Evolutionary conservation across 2,888 invertebrate species (phyloP), one percentile per base, ranked within the genome.

Genomic region (Ypsolopha scabrella): DNA sequence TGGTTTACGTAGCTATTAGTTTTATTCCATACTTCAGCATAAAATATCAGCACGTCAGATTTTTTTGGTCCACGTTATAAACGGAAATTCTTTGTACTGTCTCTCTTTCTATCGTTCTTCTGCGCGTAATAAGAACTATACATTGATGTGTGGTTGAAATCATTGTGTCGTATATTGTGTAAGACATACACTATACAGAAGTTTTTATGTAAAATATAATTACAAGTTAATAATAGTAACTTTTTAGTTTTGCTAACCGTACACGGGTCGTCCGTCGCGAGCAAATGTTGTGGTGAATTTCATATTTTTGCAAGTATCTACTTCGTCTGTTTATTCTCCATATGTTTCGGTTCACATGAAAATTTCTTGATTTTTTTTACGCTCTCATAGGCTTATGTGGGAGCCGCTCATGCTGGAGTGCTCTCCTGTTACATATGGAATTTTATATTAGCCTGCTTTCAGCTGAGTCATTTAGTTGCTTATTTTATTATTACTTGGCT

Each of bases 221-320:
- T n/a, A n/a, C n/a, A 39, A 39, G 1, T n/a, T n/a, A 39, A 39
- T 9, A 35, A 55, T 14, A 34, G 7, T 11, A 24, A 43, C n/a
- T 14, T 52, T 39, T 24, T 48, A 24, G n/a, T 58, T 68, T 61
- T 78, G 68, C 69, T 45, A 50, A 60, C 80, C 45, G 55, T 83
- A 74, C 77, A 49, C 57, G 63, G 60, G 63, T 66, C 69, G 58
- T 71, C 65, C 75, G 78, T 80, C 79, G 80, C 80, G 61, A 70
- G 82, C 79, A 83, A 86, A 86, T 85, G 85, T 83, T 83, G 85
- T 82, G 85, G 86, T 85, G 86, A 86, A 86, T 86, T 86, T 86
- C 86, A 86, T 86, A 86, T 86, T 86, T 86, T 86, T 83, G 81
- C 83, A 83, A 86, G 86, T 86, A 86, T 83, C 82, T 82, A 79